Evolutionary conservation across 2,888 invertebrate genomes (phyloP).

Genomic region (Leucophenga montana): DNA sequence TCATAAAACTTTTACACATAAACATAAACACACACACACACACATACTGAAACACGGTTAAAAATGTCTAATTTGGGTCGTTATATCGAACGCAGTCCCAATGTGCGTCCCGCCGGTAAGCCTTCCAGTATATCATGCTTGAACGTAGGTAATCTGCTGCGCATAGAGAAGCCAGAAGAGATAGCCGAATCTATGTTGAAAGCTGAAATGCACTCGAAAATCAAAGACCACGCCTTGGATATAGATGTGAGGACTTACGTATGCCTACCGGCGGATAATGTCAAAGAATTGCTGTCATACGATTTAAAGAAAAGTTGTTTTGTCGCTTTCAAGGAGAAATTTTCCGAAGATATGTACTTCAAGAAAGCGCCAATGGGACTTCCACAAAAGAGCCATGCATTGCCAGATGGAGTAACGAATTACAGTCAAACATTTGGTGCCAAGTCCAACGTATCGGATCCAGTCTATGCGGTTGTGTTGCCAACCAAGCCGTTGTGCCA

Average conservation of each 20-base stretch:
- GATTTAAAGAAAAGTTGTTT: slow-evolving; percentile 67
- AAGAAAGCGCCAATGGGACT: slow-evolving; percentile 59
- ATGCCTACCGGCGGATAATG: slow-evolving; percentile 4
- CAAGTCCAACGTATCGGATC: slow-evolving; percentile 20
- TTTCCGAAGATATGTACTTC: slow-evolving; percentile 66
- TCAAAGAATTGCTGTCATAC: slow-evolving; percentile 57
- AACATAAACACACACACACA: too few species aligned
- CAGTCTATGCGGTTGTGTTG: slow-evolving; percentile 51
- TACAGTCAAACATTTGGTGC: slow-evolving; percentile 58
- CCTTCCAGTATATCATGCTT: slow-evolving; percentile 1
- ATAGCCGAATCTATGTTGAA: slow-evolving; percentile 57
- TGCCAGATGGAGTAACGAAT: slow-evolving; percentile 61
- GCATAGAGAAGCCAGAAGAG: slow-evolving; percentile 50
- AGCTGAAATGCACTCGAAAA: slow-evolving; percentile 39
- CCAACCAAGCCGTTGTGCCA: slow-evolving; percentile 56
- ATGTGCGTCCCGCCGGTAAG: slow-evolving; percentile 54
- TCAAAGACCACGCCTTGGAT: too few species aligned
- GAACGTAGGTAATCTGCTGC: slow-evolving; percentile 41
- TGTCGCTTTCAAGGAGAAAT: slow-evolving; percentile 62
- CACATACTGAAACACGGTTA: too few species aligned
- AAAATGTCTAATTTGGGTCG: slow-evolving; percentile 18
- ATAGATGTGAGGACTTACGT: too few species aligned
- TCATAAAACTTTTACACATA: too few species aligned
- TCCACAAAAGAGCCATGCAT: slow-evolving; percentile 50
- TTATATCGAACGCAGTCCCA: slow-evolving; percentile 54